Conservation (phyloP, 1,140 invertebrate species). For the Hestina assimilis region DNA sequence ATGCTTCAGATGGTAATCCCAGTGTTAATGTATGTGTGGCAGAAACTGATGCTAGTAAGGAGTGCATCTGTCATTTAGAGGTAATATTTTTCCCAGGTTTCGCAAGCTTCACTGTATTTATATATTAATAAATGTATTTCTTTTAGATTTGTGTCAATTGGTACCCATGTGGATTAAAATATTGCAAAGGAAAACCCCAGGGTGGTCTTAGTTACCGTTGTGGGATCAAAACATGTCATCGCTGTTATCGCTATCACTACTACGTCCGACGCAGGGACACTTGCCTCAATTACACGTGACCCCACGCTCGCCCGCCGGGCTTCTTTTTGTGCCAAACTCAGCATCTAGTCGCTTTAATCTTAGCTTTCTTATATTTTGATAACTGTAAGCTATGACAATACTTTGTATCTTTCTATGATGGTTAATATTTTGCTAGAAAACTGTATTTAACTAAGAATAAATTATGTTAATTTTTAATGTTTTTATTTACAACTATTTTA, state of each 20-base stretch:
- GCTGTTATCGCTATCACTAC: constrained; percentile 92
- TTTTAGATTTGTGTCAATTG: constrained; percentile 88
- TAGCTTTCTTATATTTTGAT: constrained; percentile 43
- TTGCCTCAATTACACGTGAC: constrained; percentile 84
- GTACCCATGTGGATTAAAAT: constrained; percentile 96
- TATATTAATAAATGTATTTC: background rate
- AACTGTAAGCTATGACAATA: constrained; percentile 44
- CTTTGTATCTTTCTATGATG: constrained; percentile 30
- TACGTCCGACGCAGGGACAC: constrained; percentile 89
- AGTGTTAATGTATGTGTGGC: constrained; percentile 44
- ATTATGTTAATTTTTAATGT: constrained; percentile 28
- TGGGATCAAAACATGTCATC: constrained; percentile 96
- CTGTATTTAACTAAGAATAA: constrained; percentile 42
- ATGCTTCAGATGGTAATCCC: constrained; percentile 43
- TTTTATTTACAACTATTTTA: constrained; percentile 28
- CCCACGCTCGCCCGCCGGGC: constrained; percentile 38
- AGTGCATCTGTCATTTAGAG: constrained; percentile 68
- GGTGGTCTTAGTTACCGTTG: constrained; percentile 87
- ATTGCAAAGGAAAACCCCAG: constrained; percentile 87
- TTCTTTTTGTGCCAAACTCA: constrained; percentile 31
- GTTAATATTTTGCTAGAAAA: constrained; percentile 51
- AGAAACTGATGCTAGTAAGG: constrained; percentile 44
- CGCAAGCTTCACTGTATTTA: no score
- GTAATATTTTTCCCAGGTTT: constrained; percentile 35
- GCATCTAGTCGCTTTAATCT: constrained; percentile 35